Conservation (phyloP, 1,140 invertebrate species). For the Penaeus chinensis region DNA sequence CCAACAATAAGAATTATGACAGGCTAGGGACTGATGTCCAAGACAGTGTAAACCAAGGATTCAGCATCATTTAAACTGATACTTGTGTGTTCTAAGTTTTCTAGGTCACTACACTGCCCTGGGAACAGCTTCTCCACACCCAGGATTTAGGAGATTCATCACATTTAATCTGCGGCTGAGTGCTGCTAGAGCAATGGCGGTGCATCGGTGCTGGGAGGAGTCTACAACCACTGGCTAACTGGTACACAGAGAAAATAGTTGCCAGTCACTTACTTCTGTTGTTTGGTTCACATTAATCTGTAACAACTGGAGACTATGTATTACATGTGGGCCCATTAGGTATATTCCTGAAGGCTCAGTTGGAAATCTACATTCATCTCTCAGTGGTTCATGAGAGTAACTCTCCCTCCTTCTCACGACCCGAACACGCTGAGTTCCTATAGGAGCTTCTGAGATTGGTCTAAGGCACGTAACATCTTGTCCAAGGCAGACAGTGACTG, state of each 20-base stretch:
- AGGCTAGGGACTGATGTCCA: too few species aligned
- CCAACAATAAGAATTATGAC: too few species aligned
- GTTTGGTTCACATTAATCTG: conserved; percentile 35
- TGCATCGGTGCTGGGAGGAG: conserved; percentile 2
- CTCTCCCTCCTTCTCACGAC: conserved; percentile 29
- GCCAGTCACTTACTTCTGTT: conserved; percentile 4
- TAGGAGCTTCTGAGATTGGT: conserved; percentile 15
- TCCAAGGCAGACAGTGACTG: conserved; percentile 48
- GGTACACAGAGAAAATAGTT: too few species aligned
- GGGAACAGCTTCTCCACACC: too few species aligned
- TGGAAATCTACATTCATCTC: conserved; percentile 1
- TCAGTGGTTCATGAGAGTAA: conserved; percentile 26
- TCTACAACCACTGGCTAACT: conserved; percentile 8
- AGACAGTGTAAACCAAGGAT: too few species aligned
- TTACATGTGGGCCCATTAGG: conserved; percentile 36
- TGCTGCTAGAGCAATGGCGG: conserved; percentile 29
- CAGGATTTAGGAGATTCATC: too few species aligned
- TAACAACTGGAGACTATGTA: conserved; percentile 46
- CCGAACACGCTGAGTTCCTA: conserved; percentile 2
- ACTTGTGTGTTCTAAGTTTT: too few species aligned
- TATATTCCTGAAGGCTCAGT: conserved; percentile 25
- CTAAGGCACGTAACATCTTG: conserved; percentile 31
- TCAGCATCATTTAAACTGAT: too few species aligned
- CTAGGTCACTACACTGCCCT: too few species aligned
- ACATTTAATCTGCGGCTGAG: neutral